Conservation (phyloP, 2,888 invertebrate genomes). For the Lepidochrysops patricia region DNA sequence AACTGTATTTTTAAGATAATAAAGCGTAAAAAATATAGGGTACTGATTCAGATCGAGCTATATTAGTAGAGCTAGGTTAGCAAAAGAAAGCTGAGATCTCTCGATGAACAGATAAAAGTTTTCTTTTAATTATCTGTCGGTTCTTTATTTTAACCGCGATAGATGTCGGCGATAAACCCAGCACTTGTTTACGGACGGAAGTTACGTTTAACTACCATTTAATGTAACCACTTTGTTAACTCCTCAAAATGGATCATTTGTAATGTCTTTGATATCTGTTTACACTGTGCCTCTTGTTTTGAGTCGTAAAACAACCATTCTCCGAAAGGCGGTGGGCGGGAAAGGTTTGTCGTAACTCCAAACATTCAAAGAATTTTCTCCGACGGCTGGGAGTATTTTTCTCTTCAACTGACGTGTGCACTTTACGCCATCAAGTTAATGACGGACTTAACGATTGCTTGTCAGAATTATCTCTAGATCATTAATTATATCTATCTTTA, state of each 20-base stretch:
- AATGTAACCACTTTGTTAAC: conserved; percentile 2
- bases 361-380: conserved; percentile 8
- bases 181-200: not conserved
- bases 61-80: not conserved
- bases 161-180: conserved; percentile 13
- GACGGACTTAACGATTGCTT: too few species aligned
- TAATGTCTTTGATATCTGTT: conserved; percentile 12
- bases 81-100: conserved; percentile 5
- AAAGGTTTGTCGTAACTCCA: not conserved
- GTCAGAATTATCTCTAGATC: too few species aligned
- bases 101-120: conserved; percentile 19
- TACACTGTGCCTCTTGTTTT: conserved; percentile 1
- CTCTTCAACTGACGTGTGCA: too few species aligned
- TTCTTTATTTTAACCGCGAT: conserved; percentile 11
- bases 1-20: not conserved
- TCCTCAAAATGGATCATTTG: conserved; percentile 6
- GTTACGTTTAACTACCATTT: conserved; percentile 6
- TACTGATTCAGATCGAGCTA: not conserved
- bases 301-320: not conserved
- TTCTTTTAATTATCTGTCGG: conserved; percentile 16
- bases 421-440: too few species aligned
- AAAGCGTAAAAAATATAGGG: not conserved
- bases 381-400: not conserved
- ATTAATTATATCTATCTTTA: too few species aligned
- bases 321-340: not conserved